Evolutionary conservation across 1,140 invertebrate genomes (phyloP).

Genomic region (Lineus longissimus): DNA sequence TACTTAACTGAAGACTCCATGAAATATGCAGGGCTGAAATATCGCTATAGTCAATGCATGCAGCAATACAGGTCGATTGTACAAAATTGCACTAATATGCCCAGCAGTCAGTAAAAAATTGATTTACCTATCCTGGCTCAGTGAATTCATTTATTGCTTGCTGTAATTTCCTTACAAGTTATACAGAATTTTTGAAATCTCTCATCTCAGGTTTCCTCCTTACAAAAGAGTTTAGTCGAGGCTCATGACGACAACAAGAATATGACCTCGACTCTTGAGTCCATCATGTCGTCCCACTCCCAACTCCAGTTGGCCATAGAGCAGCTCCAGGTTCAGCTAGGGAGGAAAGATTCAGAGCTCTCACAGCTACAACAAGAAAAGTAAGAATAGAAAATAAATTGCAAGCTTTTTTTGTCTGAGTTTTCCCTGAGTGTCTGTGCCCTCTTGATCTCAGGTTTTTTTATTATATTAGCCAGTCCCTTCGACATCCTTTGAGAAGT

Average conservation of each 20-base stretch:
- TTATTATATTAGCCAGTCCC: neutral
- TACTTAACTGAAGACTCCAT: too few relatives aligned
- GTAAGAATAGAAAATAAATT: slow-evolving; percentile 27
- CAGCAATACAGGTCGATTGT: too few relatives aligned
- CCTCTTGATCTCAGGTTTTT: neutral
- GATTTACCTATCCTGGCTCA: too few relatives aligned
- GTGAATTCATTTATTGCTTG: too few relatives aligned
- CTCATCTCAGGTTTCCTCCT: slow-evolving; percentile 26
- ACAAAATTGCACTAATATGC: too few relatives aligned
- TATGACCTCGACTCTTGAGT: slow-evolving; percentile 42
- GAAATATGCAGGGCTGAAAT: too few relatives aligned
- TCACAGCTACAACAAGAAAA: slow-evolving; percentile 33
- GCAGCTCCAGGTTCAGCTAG: slow-evolving; percentile 43
- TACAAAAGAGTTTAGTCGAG: slow-evolving; percentile 41
- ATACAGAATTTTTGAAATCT: too few relatives aligned
- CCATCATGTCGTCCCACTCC: slow-evolving; percentile 46
- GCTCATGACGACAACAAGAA: slow-evolving; percentile 44
- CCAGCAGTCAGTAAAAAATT: too few relatives aligned
- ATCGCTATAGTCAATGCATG: too few relatives aligned
- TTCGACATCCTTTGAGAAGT: neutral
- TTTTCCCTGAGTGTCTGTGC: neutral
- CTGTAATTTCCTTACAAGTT: too few relatives aligned
- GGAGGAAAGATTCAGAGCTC: slow-evolving; percentile 42
- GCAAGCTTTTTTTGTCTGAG: too few relatives aligned
- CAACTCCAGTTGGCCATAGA: slow-evolving; percentile 45